Evolutionary conservation across 2,888 invertebrate genomes (phyloP), one percentile per base, ranked within the genome.

Genomic region (Protophormia terraenovae): DNA sequence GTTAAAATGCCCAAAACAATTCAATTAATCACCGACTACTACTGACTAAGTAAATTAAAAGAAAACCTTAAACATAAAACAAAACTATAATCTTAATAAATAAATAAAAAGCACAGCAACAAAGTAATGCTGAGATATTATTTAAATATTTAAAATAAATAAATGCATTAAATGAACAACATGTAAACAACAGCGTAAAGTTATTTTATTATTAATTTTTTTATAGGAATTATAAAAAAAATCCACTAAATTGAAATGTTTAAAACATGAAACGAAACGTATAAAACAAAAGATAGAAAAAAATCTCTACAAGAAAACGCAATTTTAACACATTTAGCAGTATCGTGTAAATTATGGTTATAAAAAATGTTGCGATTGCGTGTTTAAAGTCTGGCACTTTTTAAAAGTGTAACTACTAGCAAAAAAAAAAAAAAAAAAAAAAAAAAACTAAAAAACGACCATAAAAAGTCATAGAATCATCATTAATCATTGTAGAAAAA

Each of bases 291-390:
- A 41, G 27, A 64, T 55, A n/a, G 10, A 7, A 71, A 53, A 35
- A 50, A 73, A 78, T 24, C 50, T 67, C 19, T 58, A 58, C 69
- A 66, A 72, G 50, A 79, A 73, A 79, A 79, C 72, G 64, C 79
- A 79, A 64, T 72, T 69, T 81, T 75, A 75, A 81, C 81, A 75
- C 81, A 69, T 81, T 81, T 58, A 71, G 50, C 62, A 27, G 50
- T 71, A 41, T 62, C 58, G 81, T 81, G 75, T 81, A 81, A 81
- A 81, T 82, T 82, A 71, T 82, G 24, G 55, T 71, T 76, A 62
- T 64, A 53, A 83, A 77, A 83, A 55, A 72, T 77, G 71, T 47
- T 76, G n/a, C 29, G 55, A 72, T 83, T 83, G 82, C 82, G 76
- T 83, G 82, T 55, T 55, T 1, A 64, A 71, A 76, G 32, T 62